These are phyloP conservation scores for Isoperla grammatica DNA, from an alignment of 2,888 invertebrate species.

Conservation along the genomic window DNA sequence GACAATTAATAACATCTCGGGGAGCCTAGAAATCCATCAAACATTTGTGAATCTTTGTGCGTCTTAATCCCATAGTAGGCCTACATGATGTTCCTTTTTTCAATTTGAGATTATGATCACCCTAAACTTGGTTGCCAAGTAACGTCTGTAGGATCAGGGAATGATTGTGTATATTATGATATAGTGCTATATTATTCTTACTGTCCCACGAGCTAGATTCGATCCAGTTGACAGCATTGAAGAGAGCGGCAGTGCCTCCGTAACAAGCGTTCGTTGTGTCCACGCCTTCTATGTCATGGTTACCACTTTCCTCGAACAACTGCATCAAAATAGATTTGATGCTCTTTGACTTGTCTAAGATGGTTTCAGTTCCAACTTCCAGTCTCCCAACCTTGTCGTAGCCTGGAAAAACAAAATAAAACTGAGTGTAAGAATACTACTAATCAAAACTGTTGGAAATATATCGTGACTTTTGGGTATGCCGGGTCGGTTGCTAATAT, in stretches of 20 bases:
- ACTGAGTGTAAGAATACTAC: too few relatives aligned
- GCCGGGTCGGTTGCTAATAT: too few relatives aligned
- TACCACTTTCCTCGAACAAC: conserved; percentile 82
- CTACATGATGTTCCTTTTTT: too few relatives aligned
- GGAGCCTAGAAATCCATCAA: too few relatives aligned
- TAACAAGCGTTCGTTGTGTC: conserved; percentile 99
- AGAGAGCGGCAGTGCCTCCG: conserved; percentile 95
- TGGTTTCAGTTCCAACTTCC: conserved; percentile 97
- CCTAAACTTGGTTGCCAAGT: too few relatives aligned
- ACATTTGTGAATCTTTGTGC: too few relatives aligned
- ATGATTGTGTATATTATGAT: too few relatives aligned
- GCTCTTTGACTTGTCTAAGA: conserved; percentile 98
- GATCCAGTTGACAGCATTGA: conserved; percentile 94
- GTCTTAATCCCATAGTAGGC: too few relatives aligned
- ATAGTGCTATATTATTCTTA: conserved; percentile 34
- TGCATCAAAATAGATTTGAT: conserved; percentile 97
- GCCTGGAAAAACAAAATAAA: conserved; percentile 29
- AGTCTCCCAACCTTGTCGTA: conserved; percentile 80
- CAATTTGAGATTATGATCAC: too few relatives aligned
- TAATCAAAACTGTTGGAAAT: conserved; percentile 1
- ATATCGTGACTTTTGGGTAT: too few relatives aligned
- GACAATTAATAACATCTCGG: too few relatives aligned
- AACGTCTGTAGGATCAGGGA: too few relatives aligned
- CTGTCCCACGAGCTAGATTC: conserved; percentile 98
- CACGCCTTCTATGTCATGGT: conserved; percentile 90